phyloP scores from a whole-genome alignment of 2,113 vertebrate species.

The Dipodomys stephensi region DNA sequence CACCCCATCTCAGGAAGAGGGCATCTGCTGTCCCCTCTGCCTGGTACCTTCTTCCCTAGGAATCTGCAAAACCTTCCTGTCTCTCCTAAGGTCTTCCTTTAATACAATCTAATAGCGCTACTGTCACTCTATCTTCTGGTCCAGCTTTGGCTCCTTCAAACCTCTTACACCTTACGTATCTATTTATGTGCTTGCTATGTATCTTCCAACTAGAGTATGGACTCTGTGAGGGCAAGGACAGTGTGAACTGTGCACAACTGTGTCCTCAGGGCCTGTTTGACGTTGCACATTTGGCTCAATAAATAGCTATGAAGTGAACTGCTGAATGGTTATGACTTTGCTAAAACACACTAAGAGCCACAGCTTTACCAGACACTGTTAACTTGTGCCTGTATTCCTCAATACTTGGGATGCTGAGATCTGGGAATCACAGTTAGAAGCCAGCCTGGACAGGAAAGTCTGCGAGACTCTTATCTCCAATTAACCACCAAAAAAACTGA shows the following conservation, averaged over 20 bases:
- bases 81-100: neutral
- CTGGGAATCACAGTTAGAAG: no score
- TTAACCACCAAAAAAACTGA: no score
- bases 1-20: neutral
- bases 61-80: neutral
- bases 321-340: neutral
- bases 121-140: neutral
- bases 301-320: neutral
- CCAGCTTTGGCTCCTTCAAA: neutral
- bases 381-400: no score
- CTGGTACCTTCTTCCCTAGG: neutral
- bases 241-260: neutral
- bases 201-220: neutral
- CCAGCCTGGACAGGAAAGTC: no score
- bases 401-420: no score
- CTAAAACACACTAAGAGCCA: no score
- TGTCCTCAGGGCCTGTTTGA: neutral
- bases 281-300: neutral
- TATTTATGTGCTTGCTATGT: neutral
- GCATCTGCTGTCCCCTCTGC: neutral
- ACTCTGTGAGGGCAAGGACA: neutral
- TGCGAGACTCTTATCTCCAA: no score
- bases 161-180: neutral
- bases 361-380: neutral
- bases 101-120: neutral